Evolutionary conservation across 2,797 vertebrate genomes (phyloP), one percentile per base, ranked within the genome.

Genomic region (Sebastes vulpes): DNA sequence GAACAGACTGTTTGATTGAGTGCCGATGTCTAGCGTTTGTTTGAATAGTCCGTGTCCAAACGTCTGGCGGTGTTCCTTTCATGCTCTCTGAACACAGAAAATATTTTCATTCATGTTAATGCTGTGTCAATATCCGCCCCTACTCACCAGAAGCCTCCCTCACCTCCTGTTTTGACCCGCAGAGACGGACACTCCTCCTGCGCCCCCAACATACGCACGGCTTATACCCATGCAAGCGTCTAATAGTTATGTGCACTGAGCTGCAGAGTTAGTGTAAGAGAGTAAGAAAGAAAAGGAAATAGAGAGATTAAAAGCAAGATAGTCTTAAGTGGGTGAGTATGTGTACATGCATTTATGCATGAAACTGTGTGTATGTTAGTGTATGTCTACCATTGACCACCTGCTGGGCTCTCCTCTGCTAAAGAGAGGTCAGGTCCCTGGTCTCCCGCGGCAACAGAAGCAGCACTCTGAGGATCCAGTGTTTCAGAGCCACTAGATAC

Each of bases 31-130:
- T 67, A 4, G 18, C 3, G 79, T 94, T 94, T 95, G 88, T 95
- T 95, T 95, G 89, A 83, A 77, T 61, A 92, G 66, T 89, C 73
- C 84, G 59, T 78, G 89, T 94, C 83, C 81, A 93, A 89, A 92
- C 26, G 85, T 83, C 89, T 87, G 81, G 73, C 58, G 29, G 82
- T 6, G 73, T 75, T 72, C 66, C 68, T 91, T 93, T 95, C 86
- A 91, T 89, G 90, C 88, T 88, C 72, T 75, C 85, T 77, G 91
- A 93, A 89, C 90, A 94, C 56, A 86, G 80, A 93, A 93, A 96
- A 96, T 95, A 95, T 95, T 95, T 96, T 95, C 89, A 88, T 77
- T 95, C 91, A 90, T 91, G 90, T 88, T 94, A 93, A 94, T 92
- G 90, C 88, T 94, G 84, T 90, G 92, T 94, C 95, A 95, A 95